Conservation (phyloP, 2,797 vertebrate genomes). For the Adrianichthys oophorus region DNA sequence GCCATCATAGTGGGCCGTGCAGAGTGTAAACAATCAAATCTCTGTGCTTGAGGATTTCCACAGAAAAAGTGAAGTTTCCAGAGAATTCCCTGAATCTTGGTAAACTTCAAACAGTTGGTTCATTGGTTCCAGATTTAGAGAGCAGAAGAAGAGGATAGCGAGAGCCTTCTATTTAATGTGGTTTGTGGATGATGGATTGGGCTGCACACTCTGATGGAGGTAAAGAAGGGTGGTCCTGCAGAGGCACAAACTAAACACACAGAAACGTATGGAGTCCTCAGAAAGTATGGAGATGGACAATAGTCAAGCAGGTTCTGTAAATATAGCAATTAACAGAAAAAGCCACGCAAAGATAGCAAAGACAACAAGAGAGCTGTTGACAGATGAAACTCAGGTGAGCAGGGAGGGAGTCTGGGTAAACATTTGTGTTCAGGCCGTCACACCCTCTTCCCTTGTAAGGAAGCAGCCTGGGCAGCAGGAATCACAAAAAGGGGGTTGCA, state of each 20-base stretch:
- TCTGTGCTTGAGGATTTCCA: conserved; percentile 18
- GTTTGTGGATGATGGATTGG: conserved; percentile 36
- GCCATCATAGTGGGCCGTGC: conserved; percentile 31
- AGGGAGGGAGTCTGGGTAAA: conserved; percentile 64
- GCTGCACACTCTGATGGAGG: conserved; percentile 15
- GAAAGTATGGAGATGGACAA: conserved; percentile 3
- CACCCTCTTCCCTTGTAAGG: conserved; percentile 48
- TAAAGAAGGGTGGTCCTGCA: conserved; percentile 9
- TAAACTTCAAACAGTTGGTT: conserved; percentile 31
- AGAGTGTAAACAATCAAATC: conserved; percentile 36
- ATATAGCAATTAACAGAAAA: background rate
- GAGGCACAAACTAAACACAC: conserved; percentile 26
- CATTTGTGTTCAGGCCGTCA: conserved; percentile 62
- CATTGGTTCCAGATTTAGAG: conserved; percentile 17
- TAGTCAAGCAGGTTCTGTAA: background rate
- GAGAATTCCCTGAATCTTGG: conserved; percentile 38
- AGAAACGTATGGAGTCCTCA: background rate
- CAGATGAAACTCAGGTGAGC: conserved; percentile 63
- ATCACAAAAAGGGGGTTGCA: conserved; percentile 25
- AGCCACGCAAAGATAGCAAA: background rate
- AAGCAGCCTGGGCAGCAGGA: conserved; percentile 41
- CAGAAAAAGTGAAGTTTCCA: conserved; percentile 20
- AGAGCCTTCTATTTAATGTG: conserved; percentile 27
- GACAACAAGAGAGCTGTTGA: conserved; percentile 29
- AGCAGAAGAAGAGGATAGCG: background rate